Evolutionary conservation across 2,113 vertebrate genomes (phyloP).

Genomic region (Thalassoma bifasciatum): DNA sequence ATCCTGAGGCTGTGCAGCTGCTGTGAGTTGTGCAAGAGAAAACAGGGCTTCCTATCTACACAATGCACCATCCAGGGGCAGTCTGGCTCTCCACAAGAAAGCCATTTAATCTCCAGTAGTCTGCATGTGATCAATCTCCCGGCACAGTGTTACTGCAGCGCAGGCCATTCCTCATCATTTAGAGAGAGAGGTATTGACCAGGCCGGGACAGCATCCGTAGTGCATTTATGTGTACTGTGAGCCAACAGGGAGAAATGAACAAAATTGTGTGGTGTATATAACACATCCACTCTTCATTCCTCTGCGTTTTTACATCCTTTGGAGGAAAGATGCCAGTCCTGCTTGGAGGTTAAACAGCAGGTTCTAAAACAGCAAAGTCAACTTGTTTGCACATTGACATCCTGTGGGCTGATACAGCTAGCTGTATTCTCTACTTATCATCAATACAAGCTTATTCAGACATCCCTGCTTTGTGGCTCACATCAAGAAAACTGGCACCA

Average conservation of each 20-base stretch:
- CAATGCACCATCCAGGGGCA: slow-evolving; percentile 60
- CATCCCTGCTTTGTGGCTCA: slow-evolving; percentile 37
- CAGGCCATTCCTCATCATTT: slow-evolving; percentile 81
- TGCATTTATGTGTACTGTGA: slow-evolving; percentile 52
- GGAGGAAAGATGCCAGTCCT: neutral
- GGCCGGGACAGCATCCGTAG: slow-evolving; percentile 50
- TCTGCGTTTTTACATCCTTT: neutral
- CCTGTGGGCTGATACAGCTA: slow-evolving; percentile 11
- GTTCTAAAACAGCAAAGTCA: neutral
- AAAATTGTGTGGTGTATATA: slow-evolving; percentile 18
- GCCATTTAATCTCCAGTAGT: slow-evolving; percentile 79
- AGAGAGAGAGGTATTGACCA: slow-evolving; percentile 77
- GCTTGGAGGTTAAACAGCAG: neutral
- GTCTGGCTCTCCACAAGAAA: slow-evolving; percentile 70
- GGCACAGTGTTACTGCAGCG: slow-evolving; percentile 74
- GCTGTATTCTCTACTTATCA: slow-evolving; percentile 30
- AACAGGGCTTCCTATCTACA: slow-evolving; percentile 40
- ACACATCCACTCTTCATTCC: slow-evolving; percentile 10
- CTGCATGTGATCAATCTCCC: slow-evolving; percentile 80
- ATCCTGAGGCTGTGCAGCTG: slow-evolving; percentile 43
- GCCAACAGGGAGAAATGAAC: slow-evolving; percentile 49
- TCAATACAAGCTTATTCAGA: slow-evolving; percentile 33
- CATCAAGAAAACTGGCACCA: slow-evolving; percentile 27
- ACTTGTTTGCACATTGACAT: slow-evolving; percentile 30
- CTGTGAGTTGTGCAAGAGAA: slow-evolving; percentile 22